A percentile compares a stretch with the other conserved stretches of the same genome.
Conservation (phyloP, 2,797 vertebrate species). For the Lithobates pipiens region DNA sequence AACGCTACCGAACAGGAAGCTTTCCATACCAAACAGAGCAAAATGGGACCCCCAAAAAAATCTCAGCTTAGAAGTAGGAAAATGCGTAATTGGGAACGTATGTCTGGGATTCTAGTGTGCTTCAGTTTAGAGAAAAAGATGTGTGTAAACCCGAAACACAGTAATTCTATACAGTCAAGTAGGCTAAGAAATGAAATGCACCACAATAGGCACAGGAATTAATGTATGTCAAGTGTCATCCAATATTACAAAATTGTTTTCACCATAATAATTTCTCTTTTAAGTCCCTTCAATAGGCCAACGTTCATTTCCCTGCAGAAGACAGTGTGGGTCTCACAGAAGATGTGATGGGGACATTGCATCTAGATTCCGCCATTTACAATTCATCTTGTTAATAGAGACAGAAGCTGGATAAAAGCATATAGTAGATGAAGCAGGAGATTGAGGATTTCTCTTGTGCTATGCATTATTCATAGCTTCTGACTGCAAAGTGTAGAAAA, state of each 20-base stretch:
- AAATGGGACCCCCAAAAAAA: neutral
- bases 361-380: conserved; percentile 91
- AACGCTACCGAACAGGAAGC: neutral
- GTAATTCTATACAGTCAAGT: neutral
- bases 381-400: conserved; percentile 99
- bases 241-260: neutral
- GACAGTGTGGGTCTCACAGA: conserved; percentile 90
- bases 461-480: conserved; percentile 99
- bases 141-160: neutral
- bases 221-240: neutral
- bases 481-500: conserved; percentile 99
- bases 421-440: conserved; percentile 97
- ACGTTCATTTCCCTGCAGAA: conserved; percentile 68
- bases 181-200: neutral
- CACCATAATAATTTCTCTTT: neutral
- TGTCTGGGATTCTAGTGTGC: neutral
- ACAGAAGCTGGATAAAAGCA: conserved; percentile 96
- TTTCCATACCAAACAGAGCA: neutral
- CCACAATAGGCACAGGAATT: neutral
- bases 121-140: neutral
- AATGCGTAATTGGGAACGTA: neutral
- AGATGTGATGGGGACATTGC: conserved; percentile 90
- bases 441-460: conserved; percentile 88
- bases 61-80: neutral
- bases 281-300: neutral